Base-by-base conservation (phyloP, 2,113 vertebrate genomes). In the Festucalex cinctus region DNA sequence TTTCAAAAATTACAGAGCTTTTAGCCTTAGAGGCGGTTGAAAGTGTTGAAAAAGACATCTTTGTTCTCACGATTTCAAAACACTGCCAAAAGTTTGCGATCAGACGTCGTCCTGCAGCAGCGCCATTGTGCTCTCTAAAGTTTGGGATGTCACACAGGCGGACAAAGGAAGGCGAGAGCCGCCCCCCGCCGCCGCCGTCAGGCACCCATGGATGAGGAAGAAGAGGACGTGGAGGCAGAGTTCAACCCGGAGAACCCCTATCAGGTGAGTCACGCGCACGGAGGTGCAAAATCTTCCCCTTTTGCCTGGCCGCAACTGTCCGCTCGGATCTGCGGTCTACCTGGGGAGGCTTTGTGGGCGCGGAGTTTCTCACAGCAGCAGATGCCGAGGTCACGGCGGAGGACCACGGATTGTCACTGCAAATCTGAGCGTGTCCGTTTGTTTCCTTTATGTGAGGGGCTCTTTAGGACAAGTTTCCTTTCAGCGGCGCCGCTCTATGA, bases 221-320 rank as follows among this genome's bases (percentile, higher is more conserved):
- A 93, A 61, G 85, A 82, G 66, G 86, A 85, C 6, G 85, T 75
- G 61, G 83, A 86, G 77, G 80, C 90, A 24, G 80, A 84, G 5
- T 89, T 92, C 83, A 96, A 96, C 79, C 94, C 94, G 0, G 92
- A 96, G 65, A 97, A 97, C 76, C 96, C 95, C 28, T 95, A 96
- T 56, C 93, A 95, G 0, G 95, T 96, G 90, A 89, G 95, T 92
- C 13, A 88, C 70, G 9, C 41, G 26, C 37, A 59, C 56, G 41
- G 24, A 77, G 63, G 35, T 54, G 22, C 75, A 24, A 53, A 3
- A 37, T 37, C 51, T 12, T 54, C 51, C 39, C 56, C 56, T 46
- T 32, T 39, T n/a, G 49, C 20, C 4, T 59, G 12, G 46, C 68
- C 6, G 2, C 26, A 10, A 39, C 77, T 87, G 86, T 85, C 88